Base-by-base conservation (phyloP, 2,797 vertebrate species). In the Apodemus agrarius region DNA sequence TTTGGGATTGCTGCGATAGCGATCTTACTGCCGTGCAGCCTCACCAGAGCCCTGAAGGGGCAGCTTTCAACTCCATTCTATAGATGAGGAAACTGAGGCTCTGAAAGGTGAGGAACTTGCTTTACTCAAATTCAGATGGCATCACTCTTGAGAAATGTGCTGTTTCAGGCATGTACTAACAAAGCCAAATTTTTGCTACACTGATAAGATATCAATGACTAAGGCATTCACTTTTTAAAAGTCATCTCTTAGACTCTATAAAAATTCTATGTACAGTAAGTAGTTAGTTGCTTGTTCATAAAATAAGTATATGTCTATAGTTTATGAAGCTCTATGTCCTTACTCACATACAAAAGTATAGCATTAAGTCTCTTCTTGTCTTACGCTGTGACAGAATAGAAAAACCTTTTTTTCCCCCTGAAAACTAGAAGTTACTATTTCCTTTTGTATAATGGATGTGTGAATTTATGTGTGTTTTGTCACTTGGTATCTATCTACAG, bases 341-440 rank as follows among this genome's bases (percentile, higher is more conserved):
- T 93, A n/a, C 12, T 40, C 57, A 82, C 85, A 94, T 86, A 34
- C 16, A 49, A 89, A 89, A 65, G 17, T 37, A 79, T 86, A 72
- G 7, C 57, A 54, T n/a, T 78, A 65, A 72, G n/a, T 90, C 67
- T 63, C 10, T 26, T 63, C 14, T 74, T 90, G 37, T 89, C 46
- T 79, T 89, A 67, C 43, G 74, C 40, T 89, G 37, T 89, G 37
- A 17, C 95, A 93, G 0, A 49, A 37, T 89, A 86, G 24, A 97
- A 94, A 96, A 90, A 91, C 61, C 67, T 94, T 2, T 6, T 95
- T 90, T 95, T 90, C 40, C n/a, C n/a, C n/a, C 31, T 75, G 81
- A 57, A 37, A 91, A 17, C 17, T 82, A 84, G n/a, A 31, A 63
- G 11, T 10, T 91, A 52, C 43, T 76, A 34, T 78, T 65, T 40